Base-by-base conservation (phyloP, 2,888 invertebrate species). In the Salpingus planirostris region DNA sequence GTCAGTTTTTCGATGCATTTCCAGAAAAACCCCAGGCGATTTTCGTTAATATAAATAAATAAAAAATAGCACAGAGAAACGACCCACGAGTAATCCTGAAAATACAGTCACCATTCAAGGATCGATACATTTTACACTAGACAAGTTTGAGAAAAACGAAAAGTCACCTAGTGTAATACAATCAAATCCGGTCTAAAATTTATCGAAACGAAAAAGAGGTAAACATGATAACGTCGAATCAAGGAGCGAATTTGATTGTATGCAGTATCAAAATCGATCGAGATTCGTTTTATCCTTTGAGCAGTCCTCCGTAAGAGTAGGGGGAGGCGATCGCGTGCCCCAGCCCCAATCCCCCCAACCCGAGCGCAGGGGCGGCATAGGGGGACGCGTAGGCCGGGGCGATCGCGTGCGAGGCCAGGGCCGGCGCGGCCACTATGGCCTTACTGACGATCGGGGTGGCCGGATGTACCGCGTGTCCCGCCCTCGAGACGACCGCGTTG, bases 381-480 rank as follows among this genome's bases (percentile, higher is more conserved):
- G n/a, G n/a, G 5, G 18, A 8, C 5, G 18, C 18, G 18, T 18
- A 18, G 7, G 49, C 46, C 12, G 49, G 47, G 2, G 18, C 18
- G n/a, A n/a, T n/a, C n/a, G n/a, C n/a, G n/a, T n/a, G n/a, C n/a
- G n/a, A n/a, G 5, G 47, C 42, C 11, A 46, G 24, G n/a, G 46
- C 43, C 3, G 53, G 50, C 14, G 56, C 56, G n/a, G 56, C 47
- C 7, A 59, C 50, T 42, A 57, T 59, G 8, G 49, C 53, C 3
- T 55, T 57, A 5, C 52, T 46, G 5, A 50, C 50, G 6, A 57
- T 46, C 1, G 53, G 50, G 3, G 58, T 52, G 2, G 54, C 55
- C 12, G 74, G 73, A 55, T 74, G 74, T 1, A 68, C 69, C 10
- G 75, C 71, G 49, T 78, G 78, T 27, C 77, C 79, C 8, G 54